Evolutionary conservation across 1,140 invertebrate species (phyloP), one percentile per base, ranked within the genome.

Genomic region (Lucilia sericata): DNA sequence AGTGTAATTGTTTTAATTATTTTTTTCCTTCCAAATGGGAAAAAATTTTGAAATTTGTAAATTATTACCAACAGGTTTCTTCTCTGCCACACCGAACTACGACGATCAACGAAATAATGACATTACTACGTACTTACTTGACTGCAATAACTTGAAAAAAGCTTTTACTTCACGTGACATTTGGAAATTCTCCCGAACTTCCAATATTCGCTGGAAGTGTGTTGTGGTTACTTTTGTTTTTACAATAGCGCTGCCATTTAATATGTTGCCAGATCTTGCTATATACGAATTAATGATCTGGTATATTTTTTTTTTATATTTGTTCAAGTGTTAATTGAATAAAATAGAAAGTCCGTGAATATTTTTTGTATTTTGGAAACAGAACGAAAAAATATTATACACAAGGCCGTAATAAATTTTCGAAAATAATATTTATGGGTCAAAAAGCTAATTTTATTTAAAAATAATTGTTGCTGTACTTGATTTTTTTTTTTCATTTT

Each of bases 151-250:
- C 76, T 80, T 80, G 76, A 49, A 80, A 80, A 14, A 80, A 80
- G 76, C 76, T 80, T 80, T 80, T 25, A 80, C 47, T 80, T 80
- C 76, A 80, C 76, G 76, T 80, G 76, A 80, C 76, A 80, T 49
- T 51, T 80, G 76, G 76, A 80, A 80, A 42, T 80, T 80, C 76
- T n/a, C 17, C 49, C n/a, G 19, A 19, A 80, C 76, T 80, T 80
- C 76, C 76, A 80, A 19, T 49, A 49, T 49, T 78, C 17, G 34
- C 25, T 47, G 60, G 51, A 36, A 82, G 30, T 85, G 76, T 76
- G 81, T 86, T 83, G 76, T 76, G 75, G 47, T 74, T 78, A 82
- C 78, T 87, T 82, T 84, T 74, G 83, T 76, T 49, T 51, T 42
- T 75, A 74, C 34, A 80, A 75, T 60, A 81, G 81, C 47, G 82